These are phyloP conservation scores for Drosophila kuntzei DNA, from an alignment of 2,888 invertebrate species.

Conservation along the genomic window DNA sequence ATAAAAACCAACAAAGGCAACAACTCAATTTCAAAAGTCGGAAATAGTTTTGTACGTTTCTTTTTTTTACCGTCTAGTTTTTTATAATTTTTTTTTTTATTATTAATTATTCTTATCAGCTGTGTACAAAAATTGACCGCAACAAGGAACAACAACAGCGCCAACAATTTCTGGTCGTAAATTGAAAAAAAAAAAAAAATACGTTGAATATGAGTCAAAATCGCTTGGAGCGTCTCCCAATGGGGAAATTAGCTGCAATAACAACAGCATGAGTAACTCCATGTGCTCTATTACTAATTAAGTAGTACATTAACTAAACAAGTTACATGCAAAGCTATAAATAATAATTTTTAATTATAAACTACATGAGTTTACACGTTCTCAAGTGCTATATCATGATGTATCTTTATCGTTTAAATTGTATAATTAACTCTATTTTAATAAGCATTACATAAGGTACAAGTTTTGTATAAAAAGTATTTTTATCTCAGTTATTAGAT, in stretches of 20 bases:
- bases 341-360: conserved; percentile 8
- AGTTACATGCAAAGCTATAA: conserved; percentile 5
- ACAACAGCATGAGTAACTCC: conserved; percentile 13
- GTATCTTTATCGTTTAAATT: not conserved
- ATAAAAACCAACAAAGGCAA: conserved; percentile 29
- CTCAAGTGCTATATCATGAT: not conserved
- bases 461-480: not conserved
- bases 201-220: conserved; percentile 26
- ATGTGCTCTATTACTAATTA: conserved; percentile 17
- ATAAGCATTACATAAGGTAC: not conserved
- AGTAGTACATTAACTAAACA: conserved; percentile 2
- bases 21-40: conserved; percentile 39
- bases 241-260: not conserved
- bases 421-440: not conserved
- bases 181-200: conserved; percentile 3
- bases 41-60: conserved; percentile 40
- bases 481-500: too few relatives aligned
- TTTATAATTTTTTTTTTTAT: not conserved
- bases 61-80: conserved; percentile 12
- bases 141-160: conserved; percentile 11
- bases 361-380: not conserved
- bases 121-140: conserved; percentile 31
- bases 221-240: not conserved
- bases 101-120: conserved; percentile 41
- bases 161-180: conserved; percentile 15